phyloP scores from a whole-genome alignment of 2,888 invertebrate genomes.

The Cephus pulcher region DNA sequence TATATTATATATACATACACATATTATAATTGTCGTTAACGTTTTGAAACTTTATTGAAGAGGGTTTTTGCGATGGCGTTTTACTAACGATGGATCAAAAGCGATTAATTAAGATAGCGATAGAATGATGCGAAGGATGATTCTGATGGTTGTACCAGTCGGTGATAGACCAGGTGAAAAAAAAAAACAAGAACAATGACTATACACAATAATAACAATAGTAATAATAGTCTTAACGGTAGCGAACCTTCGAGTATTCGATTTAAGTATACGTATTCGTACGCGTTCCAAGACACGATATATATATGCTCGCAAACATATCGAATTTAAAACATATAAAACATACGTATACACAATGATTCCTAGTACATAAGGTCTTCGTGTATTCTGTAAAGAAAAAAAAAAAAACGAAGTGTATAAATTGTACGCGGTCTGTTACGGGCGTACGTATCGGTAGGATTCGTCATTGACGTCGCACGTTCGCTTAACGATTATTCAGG shows the following conservation, averaged over 20 bases:
- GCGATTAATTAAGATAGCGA: slow-evolving; percentile 17
- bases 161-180: background rate
- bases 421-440: background rate
- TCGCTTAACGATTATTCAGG: background rate
- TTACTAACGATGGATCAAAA: slow-evolving; percentile 6
- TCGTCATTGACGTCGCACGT: background rate
- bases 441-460: background rate
- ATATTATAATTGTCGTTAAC: slow-evolving; percentile 55
- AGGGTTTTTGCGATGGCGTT: slow-evolving; percentile 9
- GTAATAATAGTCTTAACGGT: background rate
- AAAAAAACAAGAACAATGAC: background rate
- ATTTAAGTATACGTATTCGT: background rate
- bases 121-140: slow-evolving; percentile 15
- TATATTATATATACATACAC: slow-evolving; percentile 40
- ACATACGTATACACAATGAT: background rate
- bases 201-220: background rate
- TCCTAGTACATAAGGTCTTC: background rate
- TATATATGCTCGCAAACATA: background rate
- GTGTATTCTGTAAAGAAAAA: background rate
- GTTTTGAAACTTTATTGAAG: slow-evolving; percentile 61
- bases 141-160: background rate
- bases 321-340: background rate
- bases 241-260: background rate
- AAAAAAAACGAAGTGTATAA: background rate
- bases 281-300: background rate